These are phyloP conservation scores for Myiopsitta monachus DNA, from an alignment of 2,113 vertebrate genomes.

Conservation along the genomic window DNA sequence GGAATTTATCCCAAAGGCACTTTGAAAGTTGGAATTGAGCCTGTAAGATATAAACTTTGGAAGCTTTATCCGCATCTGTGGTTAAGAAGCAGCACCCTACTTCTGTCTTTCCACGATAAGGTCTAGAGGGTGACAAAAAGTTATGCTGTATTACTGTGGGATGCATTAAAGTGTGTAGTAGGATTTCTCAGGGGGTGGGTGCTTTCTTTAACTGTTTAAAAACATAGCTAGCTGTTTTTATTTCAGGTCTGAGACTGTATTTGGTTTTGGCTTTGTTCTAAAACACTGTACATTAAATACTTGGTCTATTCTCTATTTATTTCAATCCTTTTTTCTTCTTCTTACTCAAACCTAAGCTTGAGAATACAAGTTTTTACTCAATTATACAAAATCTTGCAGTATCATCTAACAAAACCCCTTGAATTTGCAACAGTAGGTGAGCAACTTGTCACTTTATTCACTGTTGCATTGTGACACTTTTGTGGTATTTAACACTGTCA, in stretches of 20 bases:
- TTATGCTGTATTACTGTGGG: background rate
- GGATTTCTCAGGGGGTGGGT: background rate
- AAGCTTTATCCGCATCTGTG: background rate
- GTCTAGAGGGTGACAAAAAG: background rate
- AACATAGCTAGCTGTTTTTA: background rate
- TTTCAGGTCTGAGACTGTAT: background rate
- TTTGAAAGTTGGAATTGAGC: background rate
- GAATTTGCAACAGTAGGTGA: background rate
- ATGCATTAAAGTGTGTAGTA: background rate
- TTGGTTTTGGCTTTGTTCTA: background rate
- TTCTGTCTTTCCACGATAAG: background rate
- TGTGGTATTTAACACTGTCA: constrained; percentile 57
- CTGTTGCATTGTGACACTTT: constrained; percentile 5
- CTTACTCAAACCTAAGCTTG: background rate
- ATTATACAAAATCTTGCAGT: background rate
- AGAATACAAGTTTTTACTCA: background rate
- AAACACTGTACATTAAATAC: background rate
- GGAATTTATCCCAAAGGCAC: too few relatives aligned
- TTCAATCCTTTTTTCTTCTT: background rate
- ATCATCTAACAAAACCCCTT: background rate
- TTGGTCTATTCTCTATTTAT: background rate
- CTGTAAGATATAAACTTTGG: background rate
- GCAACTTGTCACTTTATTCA: background rate
- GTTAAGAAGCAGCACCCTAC: background rate
- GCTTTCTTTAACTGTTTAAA: background rate